Conservation (phyloP, 2,888 invertebrate species). For the Cataglyphis rosenhaueri region DNA sequence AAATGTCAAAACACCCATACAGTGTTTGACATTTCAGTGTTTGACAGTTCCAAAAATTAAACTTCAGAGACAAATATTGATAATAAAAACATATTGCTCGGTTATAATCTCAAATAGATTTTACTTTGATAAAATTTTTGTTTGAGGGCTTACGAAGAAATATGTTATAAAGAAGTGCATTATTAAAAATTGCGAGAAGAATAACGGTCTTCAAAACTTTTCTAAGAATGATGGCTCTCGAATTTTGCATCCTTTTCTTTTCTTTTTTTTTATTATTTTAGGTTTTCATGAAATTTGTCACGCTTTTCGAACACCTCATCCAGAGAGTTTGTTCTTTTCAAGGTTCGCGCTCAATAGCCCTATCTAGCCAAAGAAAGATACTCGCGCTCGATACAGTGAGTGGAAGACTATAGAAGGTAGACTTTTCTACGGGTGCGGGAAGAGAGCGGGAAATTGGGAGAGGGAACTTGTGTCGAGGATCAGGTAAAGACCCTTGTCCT, state of each 20-base stretch:
- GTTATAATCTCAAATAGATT: not conserved
- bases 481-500: constrained; percentile 78
- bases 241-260: not conserved
- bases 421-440: not conserved
- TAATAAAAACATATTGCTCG: not conserved
- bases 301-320: constrained; percentile 2
- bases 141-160: not conserved
- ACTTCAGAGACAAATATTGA: not conserved
- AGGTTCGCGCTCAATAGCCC: constrained; percentile 7
- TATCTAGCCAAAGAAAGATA: constrained; percentile 40
- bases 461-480: constrained; percentile 64
- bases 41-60: not conserved
- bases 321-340: not conserved
- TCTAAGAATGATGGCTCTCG: too few species aligned
- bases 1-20: not conserved
- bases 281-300: not conserved
- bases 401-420: constrained; percentile 63
- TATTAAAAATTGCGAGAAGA: not conserved
- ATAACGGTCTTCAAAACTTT: not conserved
- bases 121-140: not conserved
- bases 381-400: constrained; percentile 57
- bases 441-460: not conserved
- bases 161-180: not conserved
- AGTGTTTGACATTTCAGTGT: not conserved
- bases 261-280: not conserved